These are phyloP conservation scores for Agrotis ipsilon DNA, from an alignment of 2,888 invertebrate genomes.

Conservation along the genomic window DNA sequence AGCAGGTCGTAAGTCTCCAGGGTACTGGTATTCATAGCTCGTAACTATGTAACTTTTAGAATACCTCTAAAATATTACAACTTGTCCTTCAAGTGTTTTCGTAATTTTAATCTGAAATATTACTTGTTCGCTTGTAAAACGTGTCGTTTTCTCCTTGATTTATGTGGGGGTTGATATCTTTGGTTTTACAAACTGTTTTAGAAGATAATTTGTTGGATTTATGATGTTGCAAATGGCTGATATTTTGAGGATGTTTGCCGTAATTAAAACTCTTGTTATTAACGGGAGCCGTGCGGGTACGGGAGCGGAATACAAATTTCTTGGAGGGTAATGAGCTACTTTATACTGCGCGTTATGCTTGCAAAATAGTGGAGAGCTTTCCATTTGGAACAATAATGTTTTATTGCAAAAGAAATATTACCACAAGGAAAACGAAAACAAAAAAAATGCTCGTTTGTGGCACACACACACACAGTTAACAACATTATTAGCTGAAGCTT, in stretches of 20 bases:
- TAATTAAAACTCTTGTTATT: conserved; percentile 59
- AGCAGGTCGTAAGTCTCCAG: conserved; percentile 25
- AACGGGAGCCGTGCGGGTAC: conserved; percentile 37
- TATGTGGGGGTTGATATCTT: conserved; percentile 51
- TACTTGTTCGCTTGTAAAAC: conserved; percentile 52
- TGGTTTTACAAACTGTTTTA: conserved; percentile 47
- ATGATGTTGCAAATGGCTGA: conserved; percentile 48
- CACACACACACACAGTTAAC: not conserved
- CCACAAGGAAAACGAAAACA: not conserved
- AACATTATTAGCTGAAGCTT: too few relatives aligned
- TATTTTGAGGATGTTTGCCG: conserved; percentile 57
- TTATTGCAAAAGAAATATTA: not conserved
- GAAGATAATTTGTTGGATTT: conserved; percentile 56
- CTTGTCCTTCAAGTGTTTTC: conserved; percentile 46
- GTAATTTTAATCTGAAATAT: conserved; percentile 54
- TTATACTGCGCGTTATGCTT: conserved; percentile 37
- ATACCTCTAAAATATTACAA: conserved; percentile 51
- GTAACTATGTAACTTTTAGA: conserved; percentile 51
- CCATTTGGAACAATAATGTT: not conserved
- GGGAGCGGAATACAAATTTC: conserved; percentile 50
- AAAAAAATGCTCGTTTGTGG: not conserved
- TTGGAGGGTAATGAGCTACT: conserved; percentile 51
- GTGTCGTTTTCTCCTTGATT: conserved; percentile 47
- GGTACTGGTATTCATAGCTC: conserved; percentile 36
- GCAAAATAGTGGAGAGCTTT: not conserved